Evolutionary conservation across 2,888 invertebrate genomes (phyloP).

Genomic region (Ceratothoa steindachneri): DNA sequence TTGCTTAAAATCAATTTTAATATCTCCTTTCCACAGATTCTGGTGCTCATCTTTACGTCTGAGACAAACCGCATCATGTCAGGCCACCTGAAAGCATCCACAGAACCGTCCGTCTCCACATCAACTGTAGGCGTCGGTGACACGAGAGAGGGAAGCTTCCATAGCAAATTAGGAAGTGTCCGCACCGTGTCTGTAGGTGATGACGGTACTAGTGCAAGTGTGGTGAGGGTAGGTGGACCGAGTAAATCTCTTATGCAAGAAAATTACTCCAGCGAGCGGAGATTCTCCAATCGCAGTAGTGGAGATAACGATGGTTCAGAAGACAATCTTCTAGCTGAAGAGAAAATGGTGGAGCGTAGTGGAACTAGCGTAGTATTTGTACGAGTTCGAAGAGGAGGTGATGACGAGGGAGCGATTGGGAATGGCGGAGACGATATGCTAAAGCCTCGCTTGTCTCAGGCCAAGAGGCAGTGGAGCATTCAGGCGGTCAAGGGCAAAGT

Average conservation of each 20-base stretch:
- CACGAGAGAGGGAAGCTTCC: neutral
- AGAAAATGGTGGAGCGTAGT: no score
- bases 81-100: neutral
- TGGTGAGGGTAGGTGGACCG: no score
- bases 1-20: no score
- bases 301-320: neutral
- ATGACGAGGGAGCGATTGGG: neutral
- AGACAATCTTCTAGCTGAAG: neutral
- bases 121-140: neutral
- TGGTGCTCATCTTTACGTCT: no score
- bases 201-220: neutral
- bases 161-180: neutral
- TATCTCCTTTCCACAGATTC: no score
- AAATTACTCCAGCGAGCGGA: neutral
- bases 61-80: no score
- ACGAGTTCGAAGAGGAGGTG: neutral
- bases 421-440: neutral
- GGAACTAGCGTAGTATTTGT: neutral
- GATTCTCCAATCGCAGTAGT: neutral
- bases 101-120: neutral
- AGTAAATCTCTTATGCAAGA: no score
- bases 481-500: conserved; percentile 63
- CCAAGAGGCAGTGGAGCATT: conserved; percentile 39
- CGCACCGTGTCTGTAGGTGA: neutral
- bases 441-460: conserved; percentile 30